Evolutionary conservation across 2,888 invertebrate genomes (phyloP).

Genomic region (Luffia ferchaultella): DNA sequence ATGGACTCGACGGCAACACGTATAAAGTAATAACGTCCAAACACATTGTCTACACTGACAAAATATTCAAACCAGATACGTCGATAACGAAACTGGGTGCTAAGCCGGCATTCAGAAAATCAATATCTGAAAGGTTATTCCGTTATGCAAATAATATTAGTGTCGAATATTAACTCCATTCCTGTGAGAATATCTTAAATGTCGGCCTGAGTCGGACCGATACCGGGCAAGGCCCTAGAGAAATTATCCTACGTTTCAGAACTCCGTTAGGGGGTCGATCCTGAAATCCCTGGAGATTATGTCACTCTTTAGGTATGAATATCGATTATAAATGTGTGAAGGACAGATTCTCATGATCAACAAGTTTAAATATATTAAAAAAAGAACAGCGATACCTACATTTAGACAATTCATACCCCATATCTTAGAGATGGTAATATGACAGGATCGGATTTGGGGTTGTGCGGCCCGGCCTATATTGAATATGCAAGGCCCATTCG

Average conservation of each 20-base stretch:
- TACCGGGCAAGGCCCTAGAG: neutral
- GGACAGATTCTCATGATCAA: no score
- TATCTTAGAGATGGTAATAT: neutral
- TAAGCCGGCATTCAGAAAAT: no score
- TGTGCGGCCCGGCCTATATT: no score
- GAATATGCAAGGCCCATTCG: neutral
- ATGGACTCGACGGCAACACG: no score
- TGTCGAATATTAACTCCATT: neutral
- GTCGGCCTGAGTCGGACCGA: neutral
- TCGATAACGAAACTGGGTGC: no score
- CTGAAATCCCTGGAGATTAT: neutral
- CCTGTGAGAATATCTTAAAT: neutral
- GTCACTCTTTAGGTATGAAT: neutral
- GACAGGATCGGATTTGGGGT: neutral
- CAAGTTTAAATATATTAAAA: neutral
- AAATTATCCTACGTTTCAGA: neutral
- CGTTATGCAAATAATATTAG: neutral
- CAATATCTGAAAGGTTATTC: no score
- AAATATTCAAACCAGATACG: no score
- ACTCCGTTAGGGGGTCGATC: neutral
- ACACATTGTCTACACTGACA: no score
- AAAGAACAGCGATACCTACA: neutral
- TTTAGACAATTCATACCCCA: neutral
- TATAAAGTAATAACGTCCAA: no score
- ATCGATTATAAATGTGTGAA: neutral